Evolutionary conservation across 1,140 invertebrate species (phyloP), one percentile per base, ranked within the genome.

Genomic region (Heterodera schachtii): DNA sequence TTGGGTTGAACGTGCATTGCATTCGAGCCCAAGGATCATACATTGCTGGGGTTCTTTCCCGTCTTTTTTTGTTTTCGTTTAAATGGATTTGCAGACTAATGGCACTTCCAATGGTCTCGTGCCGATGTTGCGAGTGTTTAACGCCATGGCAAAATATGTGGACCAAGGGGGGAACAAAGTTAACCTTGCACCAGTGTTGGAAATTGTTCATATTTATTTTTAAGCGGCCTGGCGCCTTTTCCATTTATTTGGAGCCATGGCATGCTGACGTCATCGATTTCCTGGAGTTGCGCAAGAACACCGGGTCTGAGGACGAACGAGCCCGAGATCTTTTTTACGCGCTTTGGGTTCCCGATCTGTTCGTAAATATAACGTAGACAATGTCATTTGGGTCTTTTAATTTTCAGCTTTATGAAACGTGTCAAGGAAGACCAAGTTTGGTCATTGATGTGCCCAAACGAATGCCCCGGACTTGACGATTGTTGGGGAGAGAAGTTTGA

Each of bases 231-330:
- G 96, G 97, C 52, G 96, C 97, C n/a, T 98, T 98, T 92, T 96
- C 97, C 19, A 94, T 99, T 81, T 99, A 99, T 89, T 88, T 99
- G 41, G 98, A 99, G 90, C 97, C 98, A 3, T 99, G 98, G 98
- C 98, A 99, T 92, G 93, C 96, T 0, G 97, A 99, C 91, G 93
- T 99, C 74, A 97, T 97, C 90, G 95, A 97, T 80, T 98, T 98
- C 91, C 90, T 98, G 69, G 94, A 97, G 89, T 91, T 98, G 52
- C 95, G 94, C 84, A 98, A 97, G 88, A 98, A 98, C 90, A 96
- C 94, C 73, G 96, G 95, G 57, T 95, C 95, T 88, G 97, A 98
- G 90, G 96, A 98, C 91, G 91, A 94, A 47, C 91, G 96, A 79
- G 97, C 96, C 0, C 92, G 97, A 81, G 97, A 99, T 91, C 91